Evolutionary conservation across 1,140 invertebrate species (phyloP).

Genomic region (Dinothrombium tinctorium): DNA sequence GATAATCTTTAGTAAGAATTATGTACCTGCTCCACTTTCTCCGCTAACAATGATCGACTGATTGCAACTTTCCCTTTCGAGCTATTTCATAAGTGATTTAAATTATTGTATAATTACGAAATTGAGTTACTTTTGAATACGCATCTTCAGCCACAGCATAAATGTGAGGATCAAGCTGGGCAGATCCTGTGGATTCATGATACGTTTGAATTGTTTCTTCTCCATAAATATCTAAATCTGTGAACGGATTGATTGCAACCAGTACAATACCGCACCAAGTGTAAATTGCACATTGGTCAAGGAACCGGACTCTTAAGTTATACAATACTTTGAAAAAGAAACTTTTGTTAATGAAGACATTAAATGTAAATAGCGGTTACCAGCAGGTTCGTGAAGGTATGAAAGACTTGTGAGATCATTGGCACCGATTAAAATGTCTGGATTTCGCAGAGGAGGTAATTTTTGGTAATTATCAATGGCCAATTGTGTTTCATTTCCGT

Average conservation of each 20-base stretch:
- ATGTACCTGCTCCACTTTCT: constrained; percentile 30
- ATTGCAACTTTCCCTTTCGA: constrained; percentile 52
- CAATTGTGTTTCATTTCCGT: constrained; percentile 30
- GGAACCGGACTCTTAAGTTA: constrained; percentile 79
- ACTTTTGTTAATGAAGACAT: constrained; percentile 4
- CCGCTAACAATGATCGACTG: constrained; percentile 96
- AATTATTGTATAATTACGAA: background rate
- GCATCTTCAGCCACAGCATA: constrained; percentile 97
- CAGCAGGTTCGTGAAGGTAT: constrained; percentile 80
- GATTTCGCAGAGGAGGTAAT: constrained; percentile 76
- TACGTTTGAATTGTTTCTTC: constrained; percentile 86
- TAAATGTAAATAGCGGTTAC: constrained; percentile 17
- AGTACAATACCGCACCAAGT: constrained; percentile 98
- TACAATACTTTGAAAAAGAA: constrained; percentile 47
- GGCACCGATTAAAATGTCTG: constrained; percentile 87
- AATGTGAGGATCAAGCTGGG: constrained; percentile 89
- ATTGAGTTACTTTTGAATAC: constrained; percentile 68
- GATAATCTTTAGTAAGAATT: no score
- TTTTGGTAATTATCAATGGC: constrained; percentile 23
- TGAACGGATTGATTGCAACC: constrained; percentile 95
- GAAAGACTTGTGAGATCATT: constrained; percentile 92
- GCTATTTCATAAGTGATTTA: background rate
- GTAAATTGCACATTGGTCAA: constrained; percentile 76
- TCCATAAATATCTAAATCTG: constrained; percentile 81
- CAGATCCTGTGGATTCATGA: constrained; percentile 54